These are phyloP conservation scores for Sarcoramphus papa DNA, from an alignment of 2,797 vertebrate species.

Conservation along the genomic window DNA sequence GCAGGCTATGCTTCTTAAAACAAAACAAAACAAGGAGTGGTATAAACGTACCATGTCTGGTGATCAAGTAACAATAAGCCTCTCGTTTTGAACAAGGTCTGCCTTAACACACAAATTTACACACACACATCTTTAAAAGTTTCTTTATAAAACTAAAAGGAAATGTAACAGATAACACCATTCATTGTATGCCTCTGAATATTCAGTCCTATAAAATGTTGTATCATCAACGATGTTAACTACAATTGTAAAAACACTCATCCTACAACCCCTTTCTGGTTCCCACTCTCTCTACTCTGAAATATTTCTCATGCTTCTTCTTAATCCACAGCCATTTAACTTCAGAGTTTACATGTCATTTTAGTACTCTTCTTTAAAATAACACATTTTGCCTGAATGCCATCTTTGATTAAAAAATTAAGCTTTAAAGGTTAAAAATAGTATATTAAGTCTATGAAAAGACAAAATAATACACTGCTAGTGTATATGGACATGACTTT, in stretches of 20 bases:
- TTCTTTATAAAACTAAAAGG: background rate
- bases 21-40: background rate
- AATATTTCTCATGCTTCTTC: background rate
- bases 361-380: background rate
- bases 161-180: background rate
- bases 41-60: fast-evolving
- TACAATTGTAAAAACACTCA: background rate
- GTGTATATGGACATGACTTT: background rate
- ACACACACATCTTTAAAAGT: background rate
- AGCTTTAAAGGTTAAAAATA: background rate
- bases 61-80: background rate
- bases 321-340: background rate
- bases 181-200: background rate
- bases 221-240: background rate
- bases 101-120: background rate
- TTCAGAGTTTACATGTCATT: background rate
- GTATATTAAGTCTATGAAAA: background rate
- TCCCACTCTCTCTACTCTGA: background rate
- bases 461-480: background rate
- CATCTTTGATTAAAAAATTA: background rate
- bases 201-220: background rate
- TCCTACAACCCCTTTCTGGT: background rate
- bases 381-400: background rate
- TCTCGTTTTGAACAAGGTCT: background rate
- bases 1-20: background rate